Base-by-base conservation (phyloP, 2,888 invertebrate genomes). In the Metellina segmentata region DNA sequence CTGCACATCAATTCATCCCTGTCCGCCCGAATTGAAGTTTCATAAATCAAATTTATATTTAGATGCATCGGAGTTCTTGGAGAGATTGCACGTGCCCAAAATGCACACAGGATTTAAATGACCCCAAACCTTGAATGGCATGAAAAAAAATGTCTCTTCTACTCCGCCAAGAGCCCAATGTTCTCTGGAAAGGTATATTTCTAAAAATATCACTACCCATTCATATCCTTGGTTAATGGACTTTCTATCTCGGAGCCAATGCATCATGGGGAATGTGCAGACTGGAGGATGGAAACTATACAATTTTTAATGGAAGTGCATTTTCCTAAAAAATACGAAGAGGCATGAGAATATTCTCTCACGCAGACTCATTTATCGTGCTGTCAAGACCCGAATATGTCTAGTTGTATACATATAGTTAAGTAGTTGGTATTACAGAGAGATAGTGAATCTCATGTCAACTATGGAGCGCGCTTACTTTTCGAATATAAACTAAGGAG, bases 251-350 rank as follows among this genome's bases (percentile, higher is more conserved):
- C 6, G 6, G n/a, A 5, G 11, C 6, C 52, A 79, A 79, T 61
- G 20, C 53, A 20, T 20, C n/a, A 20, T 11, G 53, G 7, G 11
- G 53, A 79, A 53, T 20, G 79, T 19, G 20, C 4, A 19, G n/a
- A 34, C 61, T 13, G 19, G 19, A 52, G 19, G 20, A 19, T 19
- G 53, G 6, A 19, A 11, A 53, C 6, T 79, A 9, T 34, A 11
- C 13, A 20, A 79, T 19, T 79, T 79, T 79, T 79, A 79, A 79
- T 61, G 79, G 79, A 61, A 79, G 53, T 79, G 6, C 61, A 52
- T 78, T 78, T 51, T 78, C 53, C 52, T 19, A 77, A 77, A 77
- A 49, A 61, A 51, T 51, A 19, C 4, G 51, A 77, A 34, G 11
- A 61, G 13, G 7, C 19, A 20, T 13, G 53, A 61, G 53, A 61